phyloP scores from a whole-genome alignment of 2,797 vertebrate genomes.

The Hyperoplus immaculatus region DNA sequence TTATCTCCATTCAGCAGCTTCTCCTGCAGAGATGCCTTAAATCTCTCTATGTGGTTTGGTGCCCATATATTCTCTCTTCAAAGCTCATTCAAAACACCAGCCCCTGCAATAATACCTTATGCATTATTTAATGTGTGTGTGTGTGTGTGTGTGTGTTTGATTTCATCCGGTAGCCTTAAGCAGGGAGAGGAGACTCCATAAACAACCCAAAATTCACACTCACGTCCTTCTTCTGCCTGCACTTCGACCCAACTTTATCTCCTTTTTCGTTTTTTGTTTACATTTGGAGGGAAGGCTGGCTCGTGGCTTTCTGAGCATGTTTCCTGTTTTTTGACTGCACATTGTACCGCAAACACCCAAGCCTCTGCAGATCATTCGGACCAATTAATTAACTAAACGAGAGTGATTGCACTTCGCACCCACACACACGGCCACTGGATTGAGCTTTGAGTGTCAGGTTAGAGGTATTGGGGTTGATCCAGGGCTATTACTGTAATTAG shows the following conservation, averaged over 20 bases:
- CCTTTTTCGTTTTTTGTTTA: background rate
- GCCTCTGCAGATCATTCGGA: background rate
- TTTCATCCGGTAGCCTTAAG: constrained; percentile 53
- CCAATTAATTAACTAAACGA: background rate
- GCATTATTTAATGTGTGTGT: constrained; percentile 74
- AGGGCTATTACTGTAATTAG: background rate
- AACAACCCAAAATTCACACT: constrained; percentile 21
- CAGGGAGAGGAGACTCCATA: constrained; percentile 37
- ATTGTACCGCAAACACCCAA: background rate
- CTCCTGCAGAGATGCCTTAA: constrained; percentile 56
- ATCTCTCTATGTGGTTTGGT: constrained; percentile 61
- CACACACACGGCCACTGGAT: background rate
- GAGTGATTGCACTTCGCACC: background rate
- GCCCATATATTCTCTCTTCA: constrained; percentile 58
- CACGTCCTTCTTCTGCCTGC: background rate
- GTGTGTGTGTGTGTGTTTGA: constrained; percentile 14
- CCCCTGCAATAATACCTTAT: constrained; percentile 68
- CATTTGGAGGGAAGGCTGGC: background rate
- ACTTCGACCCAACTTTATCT: constrained; percentile 11
- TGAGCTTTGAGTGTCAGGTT: background rate
- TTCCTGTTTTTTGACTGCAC: background rate
- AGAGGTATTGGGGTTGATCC: background rate
- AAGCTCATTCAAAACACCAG: constrained; percentile 71
- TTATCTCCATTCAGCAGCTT: constrained; percentile 57
- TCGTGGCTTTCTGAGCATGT: background rate